phyloP scores from a whole-genome alignment of 1,140 invertebrate species.

The Aplysia californica region DNA sequence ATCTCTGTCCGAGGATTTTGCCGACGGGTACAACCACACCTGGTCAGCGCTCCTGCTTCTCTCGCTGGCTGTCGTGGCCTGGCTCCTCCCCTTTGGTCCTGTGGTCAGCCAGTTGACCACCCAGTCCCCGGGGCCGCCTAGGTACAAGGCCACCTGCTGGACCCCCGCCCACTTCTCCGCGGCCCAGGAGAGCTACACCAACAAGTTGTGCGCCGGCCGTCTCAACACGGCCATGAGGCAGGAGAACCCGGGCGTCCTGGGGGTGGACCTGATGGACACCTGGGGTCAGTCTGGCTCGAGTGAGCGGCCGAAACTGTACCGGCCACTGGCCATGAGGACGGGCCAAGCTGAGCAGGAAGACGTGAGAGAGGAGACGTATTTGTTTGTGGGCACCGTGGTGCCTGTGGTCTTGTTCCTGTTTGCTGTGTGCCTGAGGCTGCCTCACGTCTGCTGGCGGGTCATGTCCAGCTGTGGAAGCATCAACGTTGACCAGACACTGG shows the following conservation, averaged over 20 bases:
- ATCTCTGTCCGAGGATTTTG: neutral
- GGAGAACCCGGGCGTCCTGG: neutral
- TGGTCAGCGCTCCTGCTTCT: neutral
- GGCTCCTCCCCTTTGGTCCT: neutral
- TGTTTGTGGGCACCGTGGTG: neutral
- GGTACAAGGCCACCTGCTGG: neutral
- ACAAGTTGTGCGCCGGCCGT: too few species aligned
- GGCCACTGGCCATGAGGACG: neutral
- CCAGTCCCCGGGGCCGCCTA: too few species aligned
- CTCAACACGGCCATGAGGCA: neutral
- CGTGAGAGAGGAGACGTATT: neutral
- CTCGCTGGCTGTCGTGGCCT: neutral
- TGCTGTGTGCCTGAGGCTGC: neutral
- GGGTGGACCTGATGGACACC: too few species aligned
- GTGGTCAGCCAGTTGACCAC: neutral
- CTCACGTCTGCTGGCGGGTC: neutral
- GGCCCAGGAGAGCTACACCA: neutral
- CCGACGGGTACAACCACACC: neutral
- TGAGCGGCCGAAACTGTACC: neutral
- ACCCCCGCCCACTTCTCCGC: neutral
- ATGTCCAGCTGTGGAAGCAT: neutral
- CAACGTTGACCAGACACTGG: neutral
- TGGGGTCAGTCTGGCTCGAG: too few species aligned
- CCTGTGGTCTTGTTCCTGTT: neutral
- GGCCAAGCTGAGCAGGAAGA: too few species aligned